Conservation (phyloP, 92 coral and sea anemone species). For the Micromussa lordhowensis region DNA sequence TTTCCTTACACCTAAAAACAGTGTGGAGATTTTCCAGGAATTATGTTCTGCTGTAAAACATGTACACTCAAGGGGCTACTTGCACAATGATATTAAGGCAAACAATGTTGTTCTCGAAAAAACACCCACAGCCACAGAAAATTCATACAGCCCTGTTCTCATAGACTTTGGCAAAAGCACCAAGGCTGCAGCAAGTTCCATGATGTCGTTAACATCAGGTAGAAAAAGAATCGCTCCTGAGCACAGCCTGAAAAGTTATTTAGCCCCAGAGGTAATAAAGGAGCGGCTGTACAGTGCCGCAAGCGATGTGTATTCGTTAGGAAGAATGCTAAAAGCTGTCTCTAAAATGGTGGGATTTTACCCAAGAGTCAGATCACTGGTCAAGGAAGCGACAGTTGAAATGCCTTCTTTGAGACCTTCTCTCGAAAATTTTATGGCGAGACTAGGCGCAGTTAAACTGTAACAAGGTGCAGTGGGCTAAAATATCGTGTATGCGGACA, state of each 20-base stretch:
- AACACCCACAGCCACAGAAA: not conserved
- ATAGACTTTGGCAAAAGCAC: constrained; percentile 3
- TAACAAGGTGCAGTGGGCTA: too few relatives aligned
- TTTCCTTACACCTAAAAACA: too few relatives aligned
- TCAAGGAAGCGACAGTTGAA: too few relatives aligned
- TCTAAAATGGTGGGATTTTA: not conserved
- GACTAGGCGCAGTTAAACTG: too few relatives aligned
- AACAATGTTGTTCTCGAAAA: not conserved
- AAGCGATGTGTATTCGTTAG: not conserved
- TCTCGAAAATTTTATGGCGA: too few relatives aligned
- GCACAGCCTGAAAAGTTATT: not conserved
- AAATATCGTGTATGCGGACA: too few relatives aligned
- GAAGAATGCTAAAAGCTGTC: not conserved
- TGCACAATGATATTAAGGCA: too few relatives aligned
- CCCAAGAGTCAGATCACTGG: too few relatives aligned
- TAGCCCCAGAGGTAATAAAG: not conserved
- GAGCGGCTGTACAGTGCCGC: not conserved
- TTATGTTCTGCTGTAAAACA: not conserved
- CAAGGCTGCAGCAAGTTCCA: not conserved
- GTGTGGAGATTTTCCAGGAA: too few relatives aligned
- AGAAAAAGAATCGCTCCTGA: too few relatives aligned
- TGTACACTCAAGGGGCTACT: not conserved
- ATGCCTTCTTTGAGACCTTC: too few relatives aligned
- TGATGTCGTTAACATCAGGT: too few relatives aligned
- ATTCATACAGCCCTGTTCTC: not conserved